Evolutionary conservation across 2,113 vertebrate genomes (phyloP).

Genomic region (Lucifuga dentata): DNA sequence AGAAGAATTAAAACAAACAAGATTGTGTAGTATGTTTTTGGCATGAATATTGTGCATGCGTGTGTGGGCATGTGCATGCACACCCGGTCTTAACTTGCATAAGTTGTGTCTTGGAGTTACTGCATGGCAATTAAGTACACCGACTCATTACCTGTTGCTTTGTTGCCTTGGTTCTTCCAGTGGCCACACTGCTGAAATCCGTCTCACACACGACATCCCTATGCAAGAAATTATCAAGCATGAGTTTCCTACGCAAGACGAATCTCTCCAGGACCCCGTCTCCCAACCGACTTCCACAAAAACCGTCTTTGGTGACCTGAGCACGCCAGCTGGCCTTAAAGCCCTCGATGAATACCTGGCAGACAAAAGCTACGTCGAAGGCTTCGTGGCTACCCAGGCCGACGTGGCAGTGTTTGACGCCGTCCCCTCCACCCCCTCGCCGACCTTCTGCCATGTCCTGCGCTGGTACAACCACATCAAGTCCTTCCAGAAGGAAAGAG

Average conservation of each 20-base stretch:
- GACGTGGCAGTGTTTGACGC: slow-evolving; percentile 90
- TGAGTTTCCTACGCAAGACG: slow-evolving; percentile 25
- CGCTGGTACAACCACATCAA: slow-evolving; percentile 97
- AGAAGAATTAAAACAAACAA: slow-evolving; percentile 59
- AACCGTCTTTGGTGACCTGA: slow-evolving; percentile 94
- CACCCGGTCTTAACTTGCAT: slow-evolving; percentile 44
- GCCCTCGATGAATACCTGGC: slow-evolving; percentile 91
- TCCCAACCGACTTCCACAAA: slow-evolving; percentile 39
- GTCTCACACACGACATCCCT: slow-evolving; percentile 73
- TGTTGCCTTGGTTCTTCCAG: slow-evolving; percentile 79
- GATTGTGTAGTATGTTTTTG: slow-evolving; percentile 49
- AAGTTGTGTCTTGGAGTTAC: slow-evolving; percentile 34
- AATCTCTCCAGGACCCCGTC: background rate
- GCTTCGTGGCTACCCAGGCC: slow-evolving; percentile 91
- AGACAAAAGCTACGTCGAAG: slow-evolving; percentile 95
- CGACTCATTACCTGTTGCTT: slow-evolving; percentile 73
- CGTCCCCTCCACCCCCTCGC: slow-evolving; percentile 84
- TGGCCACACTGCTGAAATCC: slow-evolving; percentile 67
- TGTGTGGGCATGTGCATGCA: slow-evolving; percentile 48
- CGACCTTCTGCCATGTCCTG: slow-evolving; percentile 87
- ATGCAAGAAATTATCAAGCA: slow-evolving; percentile 59
- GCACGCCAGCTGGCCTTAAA: slow-evolving; percentile 86
- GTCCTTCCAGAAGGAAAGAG: slow-evolving; percentile 88
- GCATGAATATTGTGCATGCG: slow-evolving; percentile 33
- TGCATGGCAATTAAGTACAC: slow-evolving; percentile 35